These are phyloP conservation scores for Crypturellus undulatus DNA, from an alignment of 2,113 vertebrate genomes.

Conservation along the genomic window DNA sequence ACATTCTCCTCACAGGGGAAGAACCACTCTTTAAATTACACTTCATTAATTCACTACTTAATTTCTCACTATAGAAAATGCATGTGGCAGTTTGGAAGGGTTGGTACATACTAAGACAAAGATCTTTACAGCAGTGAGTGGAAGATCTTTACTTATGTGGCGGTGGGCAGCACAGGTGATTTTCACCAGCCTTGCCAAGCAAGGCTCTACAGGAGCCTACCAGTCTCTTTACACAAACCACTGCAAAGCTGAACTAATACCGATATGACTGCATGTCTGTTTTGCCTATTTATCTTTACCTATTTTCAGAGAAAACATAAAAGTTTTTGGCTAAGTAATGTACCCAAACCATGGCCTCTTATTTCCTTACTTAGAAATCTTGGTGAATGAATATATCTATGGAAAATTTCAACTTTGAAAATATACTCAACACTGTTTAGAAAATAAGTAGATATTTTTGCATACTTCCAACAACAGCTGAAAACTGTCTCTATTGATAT, in stretches of 20 bases:
- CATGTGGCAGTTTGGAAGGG: neutral
- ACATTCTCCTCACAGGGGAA: rapidly evolving
- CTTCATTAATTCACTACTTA: neutral
- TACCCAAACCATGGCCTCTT: neutral
- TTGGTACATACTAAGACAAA: neutral
- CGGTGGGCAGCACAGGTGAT: neutral
- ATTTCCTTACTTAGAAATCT: neutral
- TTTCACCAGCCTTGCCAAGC: neutral
- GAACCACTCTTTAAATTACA: neutral
- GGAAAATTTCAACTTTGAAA: neutral
- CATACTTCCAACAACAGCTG: neutral
- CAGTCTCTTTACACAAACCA: neutral
- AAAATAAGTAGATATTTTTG: neutral
- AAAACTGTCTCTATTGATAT: neutral
- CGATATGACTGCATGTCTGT: rapidly evolving
- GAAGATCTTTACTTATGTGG: neutral
- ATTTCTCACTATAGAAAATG: neutral
- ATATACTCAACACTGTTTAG: neutral
- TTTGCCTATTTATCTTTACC: neutral
- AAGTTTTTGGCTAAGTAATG: neutral
- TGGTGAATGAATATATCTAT: neutral
- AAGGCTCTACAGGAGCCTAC: neutral
- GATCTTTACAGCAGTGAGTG: neutral
- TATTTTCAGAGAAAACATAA: neutral
- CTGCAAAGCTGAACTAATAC: neutral